phyloP scores from a whole-genome alignment of 2,797 vertebrate genomes.

The Myotis planiceps region DNA sequence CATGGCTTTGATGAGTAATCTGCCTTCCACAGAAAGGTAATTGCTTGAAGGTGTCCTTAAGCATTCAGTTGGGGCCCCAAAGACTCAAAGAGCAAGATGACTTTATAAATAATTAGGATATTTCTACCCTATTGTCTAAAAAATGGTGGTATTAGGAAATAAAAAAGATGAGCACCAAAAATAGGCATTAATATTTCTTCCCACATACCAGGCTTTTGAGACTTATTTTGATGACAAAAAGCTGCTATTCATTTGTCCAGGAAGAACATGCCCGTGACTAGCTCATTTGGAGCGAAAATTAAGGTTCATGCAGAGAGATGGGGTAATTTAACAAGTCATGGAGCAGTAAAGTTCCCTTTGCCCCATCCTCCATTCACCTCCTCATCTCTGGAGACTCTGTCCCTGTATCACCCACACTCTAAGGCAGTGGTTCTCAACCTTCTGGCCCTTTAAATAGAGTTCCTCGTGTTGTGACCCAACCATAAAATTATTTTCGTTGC shows the following conservation, averaged over 20 bases:
- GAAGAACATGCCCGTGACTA: constrained; percentile 6
- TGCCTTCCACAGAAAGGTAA: constrained; percentile 81
- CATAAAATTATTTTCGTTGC: no score
- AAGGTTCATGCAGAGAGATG: neutral
- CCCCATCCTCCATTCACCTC: neutral
- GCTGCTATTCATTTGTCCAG: neutral
- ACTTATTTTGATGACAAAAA: constrained; percentile 46
- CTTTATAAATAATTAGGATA: constrained; percentile 76
- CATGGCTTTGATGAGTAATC: constrained; percentile 81
- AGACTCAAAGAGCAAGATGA: constrained; percentile 80
- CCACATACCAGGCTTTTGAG: neutral
- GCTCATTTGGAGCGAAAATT: constrained; percentile 35
- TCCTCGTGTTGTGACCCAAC: no score
- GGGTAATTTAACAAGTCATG: neutral
- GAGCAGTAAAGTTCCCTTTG: neutral
- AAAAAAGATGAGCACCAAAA: constrained; percentile 79
- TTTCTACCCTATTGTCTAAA: constrained; percentile 57
- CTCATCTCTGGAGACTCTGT: neutral
- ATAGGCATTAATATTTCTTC: constrained; percentile 76
- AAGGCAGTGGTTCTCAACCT: no score
- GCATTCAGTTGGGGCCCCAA: constrained; percentile 21
- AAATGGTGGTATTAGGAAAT: constrained; percentile 77
- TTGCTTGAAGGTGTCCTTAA: constrained; percentile 82
- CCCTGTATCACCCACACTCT: neutral
- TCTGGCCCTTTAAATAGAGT: no score